A percentile compares a stretch with the other conserved stretches of the same genome.
Conservation (phyloP, 2,888 invertebrate species). For the Cataglyphis altisquamis region DNA sequence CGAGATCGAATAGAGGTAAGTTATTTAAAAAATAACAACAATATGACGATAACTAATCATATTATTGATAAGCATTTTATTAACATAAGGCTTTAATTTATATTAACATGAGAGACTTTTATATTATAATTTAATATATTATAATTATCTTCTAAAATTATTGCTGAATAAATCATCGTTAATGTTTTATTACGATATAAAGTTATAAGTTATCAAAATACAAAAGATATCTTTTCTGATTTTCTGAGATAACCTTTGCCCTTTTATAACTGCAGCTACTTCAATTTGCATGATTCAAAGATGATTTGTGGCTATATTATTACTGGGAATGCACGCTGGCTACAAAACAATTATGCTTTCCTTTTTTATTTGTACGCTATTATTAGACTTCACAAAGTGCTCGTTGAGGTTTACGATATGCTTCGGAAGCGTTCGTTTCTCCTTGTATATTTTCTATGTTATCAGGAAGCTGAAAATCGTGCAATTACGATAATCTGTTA, state of each 20-base stretch:
- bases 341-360: slow-evolving; percentile 26
- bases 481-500: slow-evolving; percentile 25
- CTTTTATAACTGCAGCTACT: not conserved
- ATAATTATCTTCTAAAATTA: not conserved
- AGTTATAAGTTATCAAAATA: not conserved
- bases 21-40: not conserved
- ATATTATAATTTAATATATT: not conserved
- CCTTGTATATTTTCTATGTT: slow-evolving; percentile 25
- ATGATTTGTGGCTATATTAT: slow-evolving; percentile 25
- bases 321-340: not conserved
- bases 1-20: slow-evolving; percentile 84
- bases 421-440: slow-evolving; percentile 20
- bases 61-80: not conserved
- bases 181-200: not conserved
- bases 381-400: slow-evolving; percentile 13
- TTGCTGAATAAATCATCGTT: not conserved
- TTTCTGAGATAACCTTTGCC: not conserved
- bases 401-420: slow-evolving; percentile 1
- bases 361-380: slow-evolving; percentile 23
- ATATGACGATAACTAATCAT: not conserved
- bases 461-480: slow-evolving; percentile 44
- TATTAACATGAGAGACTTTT: not conserved
- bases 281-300: slow-evolving; percentile 35
- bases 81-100: not conserved
- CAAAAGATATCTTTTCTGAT: not conserved